Base-by-base conservation (phyloP, 1,140 invertebrate species). In the Drosophila nebulosa region DNA sequence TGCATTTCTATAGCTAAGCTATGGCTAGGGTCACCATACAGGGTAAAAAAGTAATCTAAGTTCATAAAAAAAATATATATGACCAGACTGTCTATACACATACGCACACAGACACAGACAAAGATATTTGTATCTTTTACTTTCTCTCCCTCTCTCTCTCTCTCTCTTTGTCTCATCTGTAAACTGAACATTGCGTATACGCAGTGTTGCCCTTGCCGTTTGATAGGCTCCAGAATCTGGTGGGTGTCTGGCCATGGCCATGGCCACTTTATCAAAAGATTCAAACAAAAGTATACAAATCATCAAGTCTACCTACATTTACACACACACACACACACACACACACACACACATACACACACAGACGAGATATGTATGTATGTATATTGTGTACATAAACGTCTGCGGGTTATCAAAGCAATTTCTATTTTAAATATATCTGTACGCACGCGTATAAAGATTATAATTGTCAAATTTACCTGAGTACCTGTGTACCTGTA, bases 361-460 rank as follows among this genome's bases (percentile, higher is more conserved):
- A 42, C 16, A 42, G 6, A 42, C 14, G 6, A 18, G 0, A 39
- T 16, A 10, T 42, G 6, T 3, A 21, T 10, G 3, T 42, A 18
- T 42, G 6, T 42, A 27, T 58, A 21, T 30, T 30, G 27, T 30
- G 4, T 30, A 46, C 42, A 16, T 10, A 32, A 26, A 51, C 32
- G 36, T 69, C 30, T 67, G 61, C 42, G 62, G 80, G 72, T 85
- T 84, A 85, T 84, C 68, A 85, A 63, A 61, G 74, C 69, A 61
- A 74, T 81, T 64, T 73, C 53, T 46, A 80, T 63, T 64, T 62
- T 63, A 50, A 74, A 74, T 65, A 35, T 58, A 62, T 75, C 72
- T 79, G 65, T 68, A 69, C 57, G 46, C 56, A 67, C 51, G 63
- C 56, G 52, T 62, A 61, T 52, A 24, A 61, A 69, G 68, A 85